Evolutionary conservation across 2,888 invertebrate genomes (phyloP), one percentile per base, ranked within the genome.

Genomic region (Leptinotarsa juncta): DNA sequence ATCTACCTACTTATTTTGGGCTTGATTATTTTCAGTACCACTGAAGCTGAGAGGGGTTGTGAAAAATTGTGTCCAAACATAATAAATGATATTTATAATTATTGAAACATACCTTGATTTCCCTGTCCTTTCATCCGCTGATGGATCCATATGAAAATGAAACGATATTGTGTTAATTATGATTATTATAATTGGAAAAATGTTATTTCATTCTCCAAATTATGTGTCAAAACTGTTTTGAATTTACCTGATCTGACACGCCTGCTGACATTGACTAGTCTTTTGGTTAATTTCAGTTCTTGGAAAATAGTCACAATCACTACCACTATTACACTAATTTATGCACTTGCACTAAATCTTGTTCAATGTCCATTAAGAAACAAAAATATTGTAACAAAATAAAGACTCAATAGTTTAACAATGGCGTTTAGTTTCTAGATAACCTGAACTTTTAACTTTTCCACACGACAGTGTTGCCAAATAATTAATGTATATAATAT

Each of bases 61-160:
- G 32, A 42, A 68, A 49, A 73, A 67, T 49, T n/a, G 48, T 62
- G 18, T 57, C 42, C 67, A 20, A 53, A 71, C 18, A 67, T 32
- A 48, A 23, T 70, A 62, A 65, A 16, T 53, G 57, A 49, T 53
- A 67, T 32, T 32, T 32, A 32, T 7, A 32, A 32, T 7, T 7
- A 42, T 42, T 10, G 71, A 74, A 72, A 80, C 87, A 81, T 84
- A 93, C 94, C 93, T 93, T 93, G 93, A 90, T 93, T 94, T 91
- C 93, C 94, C 92, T 94, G 94, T 92, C 94, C 94, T 94, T 94
- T 94, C 93, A 94, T 94, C 92, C 94, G 94, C 94, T 94, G 89
- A 82, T 88, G 84, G 85, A 84, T 82, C 85, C 86, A 86, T 84
- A 78, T 77, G 84, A 85, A 90, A 90, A 91, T 90, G 91, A 89